Percentiles rank a stretch among this genome's conserved stretches.
Conservation (phyloP, 2,113 vertebrate genomes). For the Solenodon paradoxus region DNA sequence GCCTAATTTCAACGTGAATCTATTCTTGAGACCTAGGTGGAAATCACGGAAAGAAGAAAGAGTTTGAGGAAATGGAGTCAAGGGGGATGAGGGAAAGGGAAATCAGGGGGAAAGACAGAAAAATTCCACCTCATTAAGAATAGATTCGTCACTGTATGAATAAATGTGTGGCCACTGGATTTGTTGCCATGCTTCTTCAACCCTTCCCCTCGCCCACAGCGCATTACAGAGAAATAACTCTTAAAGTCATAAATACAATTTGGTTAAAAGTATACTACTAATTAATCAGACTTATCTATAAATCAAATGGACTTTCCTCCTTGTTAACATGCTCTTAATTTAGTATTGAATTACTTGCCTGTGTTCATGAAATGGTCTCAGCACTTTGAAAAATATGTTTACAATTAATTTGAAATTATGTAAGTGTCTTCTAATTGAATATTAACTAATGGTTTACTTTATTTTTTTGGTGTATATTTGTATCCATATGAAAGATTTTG, state of each 20-base stretch:
- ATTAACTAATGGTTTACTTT: slow-evolving; percentile 24
- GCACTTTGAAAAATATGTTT: slow-evolving; percentile 31
- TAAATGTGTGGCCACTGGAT: background rate
- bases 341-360: background rate
- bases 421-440: background rate
- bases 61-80: background rate
- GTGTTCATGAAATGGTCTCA: slow-evolving; percentile 3
- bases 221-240: background rate
- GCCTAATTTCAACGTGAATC: slow-evolving; percentile 36
- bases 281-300: slow-evolving; percentile 11
- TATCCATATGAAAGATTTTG: background rate
- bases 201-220: background rate
- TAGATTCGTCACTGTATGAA: background rate
- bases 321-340: background rate
- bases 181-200: background rate
- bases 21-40: slow-evolving; percentile 1
- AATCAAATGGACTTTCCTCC: slow-evolving; percentile 38
- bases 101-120: background rate
- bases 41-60: background rate
- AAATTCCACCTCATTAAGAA: background rate
- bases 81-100: fast-evolving
- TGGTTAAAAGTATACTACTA: background rate
- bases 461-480: background rate
- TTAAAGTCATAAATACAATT: slow-evolving; percentile 27
- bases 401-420: background rate